These are phyloP conservation scores for Caligus rogercresseyi DNA, from an alignment of 1,140 invertebrate genomes.

Conservation along the genomic window DNA sequence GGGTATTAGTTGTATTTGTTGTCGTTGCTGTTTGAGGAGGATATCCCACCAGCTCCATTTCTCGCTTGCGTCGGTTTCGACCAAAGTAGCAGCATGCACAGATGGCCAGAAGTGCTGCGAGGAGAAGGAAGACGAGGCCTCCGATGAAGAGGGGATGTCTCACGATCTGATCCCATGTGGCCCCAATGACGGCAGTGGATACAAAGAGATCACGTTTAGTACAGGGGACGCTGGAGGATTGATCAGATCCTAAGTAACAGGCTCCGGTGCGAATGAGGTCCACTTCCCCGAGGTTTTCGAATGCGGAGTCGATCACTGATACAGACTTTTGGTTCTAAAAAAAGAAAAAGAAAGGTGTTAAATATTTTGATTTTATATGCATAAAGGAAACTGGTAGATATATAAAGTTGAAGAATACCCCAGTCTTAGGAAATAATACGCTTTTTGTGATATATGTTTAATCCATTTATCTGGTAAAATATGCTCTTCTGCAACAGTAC, in stretches of 20 bases:
- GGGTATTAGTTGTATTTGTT: background rate
- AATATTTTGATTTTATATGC: no score
- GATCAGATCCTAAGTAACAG: background rate
- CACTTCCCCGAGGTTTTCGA: background rate
- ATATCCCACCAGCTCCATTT: constrained; percentile 4
- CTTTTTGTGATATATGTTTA: no score
- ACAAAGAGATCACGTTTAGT: constrained; percentile 4
- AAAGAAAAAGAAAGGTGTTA: background rate
- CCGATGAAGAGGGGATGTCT: constrained; percentile 1
- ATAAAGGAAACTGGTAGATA: no score
- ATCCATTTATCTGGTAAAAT: no score
- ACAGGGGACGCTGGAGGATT: background rate
- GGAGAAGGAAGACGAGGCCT: background rate
- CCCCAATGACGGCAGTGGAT: constrained; percentile 1
- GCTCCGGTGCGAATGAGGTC: constrained; percentile 8
- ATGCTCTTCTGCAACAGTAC: no score
- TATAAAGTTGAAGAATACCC: no score
- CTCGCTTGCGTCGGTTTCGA: background rate
- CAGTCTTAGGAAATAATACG: no score
- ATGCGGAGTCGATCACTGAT: constrained; percentile 3
- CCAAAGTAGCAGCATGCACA: background rate
- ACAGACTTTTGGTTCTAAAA: constrained; percentile 3
- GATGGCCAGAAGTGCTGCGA: background rate
- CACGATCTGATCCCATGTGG: background rate
- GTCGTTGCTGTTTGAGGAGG: background rate